phyloP scores from a whole-genome alignment of 2,113 vertebrate species.

The Hylia prasina region DNA sequence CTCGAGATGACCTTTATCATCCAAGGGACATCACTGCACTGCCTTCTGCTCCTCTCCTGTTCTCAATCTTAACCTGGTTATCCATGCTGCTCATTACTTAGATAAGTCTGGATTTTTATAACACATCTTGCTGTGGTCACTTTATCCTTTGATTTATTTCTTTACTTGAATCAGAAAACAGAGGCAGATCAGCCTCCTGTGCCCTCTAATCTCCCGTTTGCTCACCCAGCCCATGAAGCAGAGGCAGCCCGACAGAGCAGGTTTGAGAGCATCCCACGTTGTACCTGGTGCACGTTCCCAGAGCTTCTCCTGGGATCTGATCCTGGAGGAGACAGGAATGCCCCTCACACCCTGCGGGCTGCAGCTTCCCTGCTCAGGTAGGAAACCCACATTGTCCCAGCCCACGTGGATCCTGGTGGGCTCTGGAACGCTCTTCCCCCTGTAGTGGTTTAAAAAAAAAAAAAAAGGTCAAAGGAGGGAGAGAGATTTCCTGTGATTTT shows the following conservation, averaged over 20 bases:
- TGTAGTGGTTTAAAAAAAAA: not conserved
- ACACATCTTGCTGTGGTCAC: not conserved
- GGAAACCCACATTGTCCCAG: not conserved
- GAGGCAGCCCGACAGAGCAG: not conserved
- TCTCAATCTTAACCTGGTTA: not conserved
- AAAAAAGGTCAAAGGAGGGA: not conserved
- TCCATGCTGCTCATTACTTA: not conserved
- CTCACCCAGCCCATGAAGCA: not conserved
- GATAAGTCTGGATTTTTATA: not conserved
- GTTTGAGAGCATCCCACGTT: not conserved
- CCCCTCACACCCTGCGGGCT: rapidly evolving
- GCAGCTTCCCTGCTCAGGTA: not conserved
- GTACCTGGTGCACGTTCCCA: not conserved
- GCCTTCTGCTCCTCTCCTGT: not conserved
- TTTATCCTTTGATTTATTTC: not conserved
- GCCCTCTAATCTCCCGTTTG: not conserved
- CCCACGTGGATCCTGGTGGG: not conserved
- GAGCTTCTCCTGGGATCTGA: not conserved
- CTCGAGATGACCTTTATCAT: not conserved
- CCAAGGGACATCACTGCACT: not conserved
- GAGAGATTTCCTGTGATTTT: not conserved
- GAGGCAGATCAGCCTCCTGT: not conserved
- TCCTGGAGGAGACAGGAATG: not conserved
- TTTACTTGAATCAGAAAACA: not conserved
- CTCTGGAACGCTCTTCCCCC: not conserved